These are phyloP conservation scores for Mixornis gularis DNA, from an alignment of 2,113 vertebrate species.

Conservation along the genomic window DNA sequence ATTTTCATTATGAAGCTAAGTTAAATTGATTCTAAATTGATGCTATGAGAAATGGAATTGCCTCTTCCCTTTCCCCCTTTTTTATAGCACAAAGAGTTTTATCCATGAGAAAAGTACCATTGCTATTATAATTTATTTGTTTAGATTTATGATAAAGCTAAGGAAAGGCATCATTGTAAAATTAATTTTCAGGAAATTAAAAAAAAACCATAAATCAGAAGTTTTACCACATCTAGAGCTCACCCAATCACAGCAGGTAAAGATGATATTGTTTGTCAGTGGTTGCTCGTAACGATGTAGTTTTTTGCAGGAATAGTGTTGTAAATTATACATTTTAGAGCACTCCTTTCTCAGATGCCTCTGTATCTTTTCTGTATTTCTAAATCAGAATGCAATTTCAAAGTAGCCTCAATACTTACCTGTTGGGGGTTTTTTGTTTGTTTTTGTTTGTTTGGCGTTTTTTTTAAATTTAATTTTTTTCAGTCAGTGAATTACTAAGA, in stretches of 20 bases:
- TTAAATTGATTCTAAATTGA: background rate
- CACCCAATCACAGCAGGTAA: background rate
- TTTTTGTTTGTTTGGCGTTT: too few relatives aligned
- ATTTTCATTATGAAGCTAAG: background rate
- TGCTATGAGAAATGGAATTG: background rate
- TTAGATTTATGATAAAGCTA: background rate
- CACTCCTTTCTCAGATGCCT: background rate
- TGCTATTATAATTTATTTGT: background rate
- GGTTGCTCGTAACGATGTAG: accelerated
- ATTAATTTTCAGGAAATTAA: background rate
- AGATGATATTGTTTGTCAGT: accelerated
- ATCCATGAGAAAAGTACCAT: background rate
- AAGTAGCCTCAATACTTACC: background rate
- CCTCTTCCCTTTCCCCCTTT: accelerated
- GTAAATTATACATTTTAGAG: background rate
- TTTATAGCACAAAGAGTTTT: background rate
- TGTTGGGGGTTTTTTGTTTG: background rate
- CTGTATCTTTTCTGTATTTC: background rate
- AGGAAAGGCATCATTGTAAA: background rate
- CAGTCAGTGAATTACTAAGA: background rate
- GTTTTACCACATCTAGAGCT: background rate
- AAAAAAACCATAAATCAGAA: background rate
- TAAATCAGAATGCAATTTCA: background rate
- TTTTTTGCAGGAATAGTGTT: background rate
- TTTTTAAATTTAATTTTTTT: background rate